phyloP scores from a whole-genome alignment of 2,797 vertebrate genomes.

The Gymnothorax reevesii region DNA sequence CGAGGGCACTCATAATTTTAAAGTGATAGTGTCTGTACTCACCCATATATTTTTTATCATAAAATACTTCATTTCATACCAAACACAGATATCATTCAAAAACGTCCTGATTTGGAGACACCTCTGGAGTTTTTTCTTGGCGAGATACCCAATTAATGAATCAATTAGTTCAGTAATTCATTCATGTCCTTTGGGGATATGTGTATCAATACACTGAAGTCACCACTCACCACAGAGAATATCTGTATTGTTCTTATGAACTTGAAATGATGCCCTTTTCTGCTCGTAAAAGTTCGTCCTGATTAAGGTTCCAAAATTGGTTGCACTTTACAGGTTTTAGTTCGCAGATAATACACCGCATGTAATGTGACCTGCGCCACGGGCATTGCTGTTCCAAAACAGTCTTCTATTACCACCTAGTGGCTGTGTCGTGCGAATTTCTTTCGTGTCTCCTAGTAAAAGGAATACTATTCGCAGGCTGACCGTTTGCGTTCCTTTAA shows the following conservation, averaged over 20 bases:
- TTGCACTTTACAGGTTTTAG: background rate
- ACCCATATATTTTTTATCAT: too few species aligned
- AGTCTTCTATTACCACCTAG: slow-evolving; percentile 19
- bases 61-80: too few species aligned
- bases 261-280: too few species aligned
- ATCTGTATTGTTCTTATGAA: background rate
- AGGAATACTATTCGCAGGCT: background rate
- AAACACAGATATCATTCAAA: too few species aligned
- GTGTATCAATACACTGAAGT: too few species aligned
- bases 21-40: too few species aligned
- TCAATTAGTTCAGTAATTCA: background rate
- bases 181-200: too few species aligned
- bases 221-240: background rate
- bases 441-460: background rate
- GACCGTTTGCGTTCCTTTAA: background rate
- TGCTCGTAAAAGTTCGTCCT: background rate
- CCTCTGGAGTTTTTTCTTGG: too few species aligned
- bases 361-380: background rate
- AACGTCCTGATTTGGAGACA: too few species aligned
- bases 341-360: background rate
- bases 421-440: background rate
- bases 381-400: background rate
- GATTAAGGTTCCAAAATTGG: background rate
- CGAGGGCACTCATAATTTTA: too few species aligned
- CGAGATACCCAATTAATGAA: background rate